Conservation (phyloP, 1,140 invertebrate genomes). For the Sesamia nonagrioides region DNA sequence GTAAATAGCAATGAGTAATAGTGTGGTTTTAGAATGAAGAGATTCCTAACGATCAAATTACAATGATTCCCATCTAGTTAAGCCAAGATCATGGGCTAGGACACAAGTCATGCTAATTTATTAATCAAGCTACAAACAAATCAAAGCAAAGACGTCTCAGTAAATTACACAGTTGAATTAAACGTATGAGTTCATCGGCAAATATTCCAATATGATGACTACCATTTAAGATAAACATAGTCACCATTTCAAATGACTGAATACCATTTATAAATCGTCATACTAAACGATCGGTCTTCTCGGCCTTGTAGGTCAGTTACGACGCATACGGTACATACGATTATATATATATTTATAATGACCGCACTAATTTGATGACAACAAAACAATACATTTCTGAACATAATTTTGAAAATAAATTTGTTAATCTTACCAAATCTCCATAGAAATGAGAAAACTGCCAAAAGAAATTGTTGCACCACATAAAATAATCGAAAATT, state of each 20-base stretch:
- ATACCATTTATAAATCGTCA: slow-evolving; percentile 38
- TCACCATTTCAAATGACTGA: slow-evolving; percentile 32
- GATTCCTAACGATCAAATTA: background rate
- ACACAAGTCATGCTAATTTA: background rate
- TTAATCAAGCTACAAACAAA: background rate
- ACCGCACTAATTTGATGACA: background rate
- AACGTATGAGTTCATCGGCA: slow-evolving; percentile 13
- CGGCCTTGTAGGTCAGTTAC: slow-evolving; percentile 46
- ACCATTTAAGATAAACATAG: slow-evolving; percentile 9
- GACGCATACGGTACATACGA: slow-evolving; percentile 4
- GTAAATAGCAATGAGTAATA: slow-evolving; percentile 28
- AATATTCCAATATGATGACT: slow-evolving; percentile 6
- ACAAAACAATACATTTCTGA: background rate
- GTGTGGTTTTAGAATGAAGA: background rate
- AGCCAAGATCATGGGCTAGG: too few relatives aligned
- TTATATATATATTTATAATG: too few relatives aligned
- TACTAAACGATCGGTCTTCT: slow-evolving; percentile 12
- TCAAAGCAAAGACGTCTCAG: background rate
- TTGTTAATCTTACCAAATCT: slow-evolving; percentile 33
- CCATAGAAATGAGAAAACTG: slow-evolving; percentile 20
- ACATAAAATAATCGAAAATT: background rate
- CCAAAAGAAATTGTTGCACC: background rate
- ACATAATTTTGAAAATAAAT: background rate
- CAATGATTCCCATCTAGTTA: too few relatives aligned
- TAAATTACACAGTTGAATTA: background rate